A percentile compares a stretch with the other conserved stretches of the same genome.
These are phyloP conservation scores for Pangasius krempfi DNA, from an alignment of 2,797 vertebrate genomes.

Conservation along the genomic window DNA sequence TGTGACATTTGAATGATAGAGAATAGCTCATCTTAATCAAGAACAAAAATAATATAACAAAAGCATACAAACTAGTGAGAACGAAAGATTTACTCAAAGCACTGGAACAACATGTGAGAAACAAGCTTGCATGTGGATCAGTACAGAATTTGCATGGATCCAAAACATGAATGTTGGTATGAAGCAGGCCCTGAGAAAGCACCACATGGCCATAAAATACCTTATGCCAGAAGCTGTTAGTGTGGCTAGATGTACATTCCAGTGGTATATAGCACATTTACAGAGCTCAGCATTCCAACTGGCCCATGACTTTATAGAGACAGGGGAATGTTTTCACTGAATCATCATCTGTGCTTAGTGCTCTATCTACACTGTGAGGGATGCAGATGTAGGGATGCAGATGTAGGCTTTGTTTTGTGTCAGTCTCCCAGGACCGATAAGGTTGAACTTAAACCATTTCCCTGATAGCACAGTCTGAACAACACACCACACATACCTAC, in stretches of 20 bases:
- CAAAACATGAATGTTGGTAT: slow-evolving; percentile 12
- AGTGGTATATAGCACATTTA: slow-evolving; percentile 23
- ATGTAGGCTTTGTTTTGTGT: not conserved
- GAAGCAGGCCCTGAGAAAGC: slow-evolving; percentile 20
- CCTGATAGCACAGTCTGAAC: not conserved
- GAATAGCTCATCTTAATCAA: not conserved
- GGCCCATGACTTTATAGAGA: not conserved
- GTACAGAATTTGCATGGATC: slow-evolving; percentile 6
- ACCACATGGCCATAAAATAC: not conserved
- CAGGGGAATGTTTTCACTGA: not conserved
- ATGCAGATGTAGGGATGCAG: slow-evolving; percentile 3
- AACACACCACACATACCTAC: not conserved
- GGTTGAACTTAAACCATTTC: not conserved
- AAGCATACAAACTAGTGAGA: not conserved
- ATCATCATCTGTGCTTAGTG: slow-evolving; percentile 2
- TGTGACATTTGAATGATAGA: not conserved
- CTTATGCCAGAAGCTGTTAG: not conserved
- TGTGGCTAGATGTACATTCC: slow-evolving; percentile 13
- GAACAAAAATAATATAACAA: not conserved
- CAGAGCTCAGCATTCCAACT: not conserved
- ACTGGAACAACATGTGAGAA: not conserved
- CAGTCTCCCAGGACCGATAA: not conserved
- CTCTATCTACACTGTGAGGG: not conserved
- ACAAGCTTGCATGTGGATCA: slow-evolving; percentile 1
- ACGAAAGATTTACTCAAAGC: not conserved